Conservation (phyloP, 2,888 invertebrate genomes). For the Sturmia bella region DNA sequence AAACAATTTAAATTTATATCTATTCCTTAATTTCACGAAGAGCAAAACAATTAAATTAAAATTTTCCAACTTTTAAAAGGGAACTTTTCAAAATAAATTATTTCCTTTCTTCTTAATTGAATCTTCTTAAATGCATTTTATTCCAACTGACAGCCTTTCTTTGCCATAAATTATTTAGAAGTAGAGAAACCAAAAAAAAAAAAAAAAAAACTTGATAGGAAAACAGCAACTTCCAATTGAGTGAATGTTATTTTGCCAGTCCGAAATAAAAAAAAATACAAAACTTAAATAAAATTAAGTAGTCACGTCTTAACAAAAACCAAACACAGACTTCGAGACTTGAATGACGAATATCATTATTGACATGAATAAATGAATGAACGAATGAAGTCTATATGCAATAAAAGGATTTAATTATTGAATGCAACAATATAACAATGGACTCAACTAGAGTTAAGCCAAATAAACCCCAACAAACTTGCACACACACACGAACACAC, state of each 20-base stretch:
- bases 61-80: conserved; percentile 13
- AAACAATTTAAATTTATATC: too few relatives aligned
- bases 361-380: conserved; percentile 43
- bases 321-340: conserved; percentile 42
- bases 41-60: not conserved
- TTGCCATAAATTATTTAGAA: conserved; percentile 26
- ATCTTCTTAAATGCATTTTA: conserved; percentile 39
- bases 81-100: conserved; percentile 41
- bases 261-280: not conserved
- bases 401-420: conserved; percentile 70
- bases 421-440: conserved; percentile 65
- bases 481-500: not conserved
- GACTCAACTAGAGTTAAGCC: conserved; percentile 37
- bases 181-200: too few relatives aligned
- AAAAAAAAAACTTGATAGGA: not conserved
- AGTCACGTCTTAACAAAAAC: conserved; percentile 53
- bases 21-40: not conserved
- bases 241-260: conserved; percentile 30
- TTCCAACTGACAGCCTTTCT: conserved; percentile 36
- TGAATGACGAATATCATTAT: conserved; percentile 60
- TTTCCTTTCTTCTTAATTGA: conserved; percentile 60
- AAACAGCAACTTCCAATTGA: conserved; percentile 54
- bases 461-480: not conserved
- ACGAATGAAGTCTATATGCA: conserved; percentile 58
- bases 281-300: conserved; percentile 25